phyloP scores from a whole-genome alignment of 2,888 invertebrate species.

The Ischnus inquisitorius region DNA sequence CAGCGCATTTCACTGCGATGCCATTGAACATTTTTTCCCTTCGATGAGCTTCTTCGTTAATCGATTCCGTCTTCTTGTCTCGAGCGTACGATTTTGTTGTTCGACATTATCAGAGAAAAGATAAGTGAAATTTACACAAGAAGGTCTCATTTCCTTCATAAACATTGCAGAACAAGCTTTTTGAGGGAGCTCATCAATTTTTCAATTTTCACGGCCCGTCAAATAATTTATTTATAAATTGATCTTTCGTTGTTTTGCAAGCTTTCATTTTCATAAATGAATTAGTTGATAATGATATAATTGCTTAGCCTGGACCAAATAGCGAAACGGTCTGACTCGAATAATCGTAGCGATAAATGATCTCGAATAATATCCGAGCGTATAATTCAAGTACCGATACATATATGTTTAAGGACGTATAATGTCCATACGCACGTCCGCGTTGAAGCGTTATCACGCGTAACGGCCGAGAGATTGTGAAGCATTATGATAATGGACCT shows the following conservation, averaged over 20 bases:
- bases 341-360: slow-evolving; percentile 17
- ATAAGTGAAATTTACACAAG: neutral
- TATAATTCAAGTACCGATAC: slow-evolving; percentile 6
- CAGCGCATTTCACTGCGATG: no score
- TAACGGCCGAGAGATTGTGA: slow-evolving; percentile 59
- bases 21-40: neutral
- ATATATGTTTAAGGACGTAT: slow-evolving; percentile 34
- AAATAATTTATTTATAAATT: no score
- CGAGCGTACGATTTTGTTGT: no score
- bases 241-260: no score
- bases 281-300: no score
- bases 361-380: slow-evolving; percentile 19
- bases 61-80: neutral
- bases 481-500: slow-evolving; percentile 77
- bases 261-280: no score
- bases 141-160: neutral
- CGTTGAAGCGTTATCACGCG: slow-evolving; percentile 39
- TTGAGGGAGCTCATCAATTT: neutral
- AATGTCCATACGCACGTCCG: slow-evolving; percentile 23
- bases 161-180: neutral
- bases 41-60: neutral
- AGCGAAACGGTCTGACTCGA: neutral
- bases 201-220: no score
- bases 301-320: neutral
- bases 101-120: neutral